Evolutionary conservation across 2,113 vertebrate species (phyloP), one percentile per base, ranked within the genome.

Genomic region (Redunca redunca): DNA sequence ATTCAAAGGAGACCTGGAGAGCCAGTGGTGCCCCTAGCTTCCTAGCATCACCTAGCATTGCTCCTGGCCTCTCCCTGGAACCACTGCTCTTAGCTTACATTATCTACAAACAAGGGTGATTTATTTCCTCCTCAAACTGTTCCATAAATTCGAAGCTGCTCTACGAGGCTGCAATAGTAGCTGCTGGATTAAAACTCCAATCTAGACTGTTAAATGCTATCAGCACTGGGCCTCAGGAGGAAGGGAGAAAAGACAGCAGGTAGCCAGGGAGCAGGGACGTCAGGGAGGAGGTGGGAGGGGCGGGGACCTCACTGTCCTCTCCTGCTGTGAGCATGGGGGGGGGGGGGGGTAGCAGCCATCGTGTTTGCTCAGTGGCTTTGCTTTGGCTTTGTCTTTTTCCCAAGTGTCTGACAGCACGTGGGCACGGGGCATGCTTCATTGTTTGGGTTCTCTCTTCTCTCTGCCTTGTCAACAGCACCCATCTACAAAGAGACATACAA

Each of bases 401-500:
- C 58, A 71, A n/a, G 43, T 1, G 36, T 57, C 88, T 82, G 95
- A 90, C 57, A 92, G 58, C 36, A 48, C 0, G 25, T 95, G 97
- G 93, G 80, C 55, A 52, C 6, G 10, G 71, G 50, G 30, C 64
- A 85, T 3, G 5, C 96, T 78, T 91, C 77, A 78, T 90, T 98
- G 97, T 97, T 82, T 94, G 90, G 97, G 43, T 91, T 57, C 55
- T 92, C 58, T 74, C 81, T 91, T 83, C 50, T 60, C 52, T 93
- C 77, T 48, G 81, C 10, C 46, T 95, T 95, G 84, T 96, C 92
- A 97, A 57, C 1, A 58, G 88, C 67, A 80, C 77, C 74, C 90
- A 81, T 88, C 88, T 92, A 83, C 92, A 97, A 95, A 95, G 90
- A 96, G 67, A 81, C 43, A 95, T 52, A 71, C 55, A 80, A 55